Evolutionary conservation across 2,888 invertebrate genomes (phyloP), one percentile per base, ranked within the genome.

Genomic region (Epirrhoe tristata): DNA sequence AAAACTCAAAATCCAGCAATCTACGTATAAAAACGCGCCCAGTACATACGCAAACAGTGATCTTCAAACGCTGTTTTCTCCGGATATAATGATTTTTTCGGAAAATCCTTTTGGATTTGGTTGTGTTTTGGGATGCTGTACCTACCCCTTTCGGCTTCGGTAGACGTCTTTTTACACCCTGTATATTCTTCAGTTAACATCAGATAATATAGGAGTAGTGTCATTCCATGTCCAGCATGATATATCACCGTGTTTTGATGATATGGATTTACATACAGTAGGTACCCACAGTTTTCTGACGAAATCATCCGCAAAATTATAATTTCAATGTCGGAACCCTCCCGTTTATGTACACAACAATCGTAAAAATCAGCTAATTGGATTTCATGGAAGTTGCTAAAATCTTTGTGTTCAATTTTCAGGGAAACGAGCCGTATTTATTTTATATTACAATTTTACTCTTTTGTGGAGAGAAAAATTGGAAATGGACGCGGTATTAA

Each of bases 281-380:
- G n/a, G 6, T 46, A 12, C 14, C 6, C 16, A 6, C 48, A 16
- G 48, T 16, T 16, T 14, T 14, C 14, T 48, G 14, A 32, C 57
- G 14, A n/a, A 56, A 53, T 16, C 52, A 53, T 51, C 58, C 36
- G 36, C 36, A 54, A 58, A 31, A 58, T 58, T 46, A 51, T 39
- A 54, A 61, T 66, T 58, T 36, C 6, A 55, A 59, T 32, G 31
- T 54, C 14, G 36, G 16, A 48, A 46, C 34, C 34, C 53, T 52
- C 10, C 32, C 60, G 51, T 60, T 62, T 58, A 51, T 56, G 56
- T 39, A 57, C 39, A 58, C 66, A 64, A 66, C 64, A 58, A 51
- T 63, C 65, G 58, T 63, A 66, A 67, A 66, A 71, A 71, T 69
- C 48, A 66, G 57, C 64, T 76, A 73, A 75, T 75, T 73, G 72